Evolutionary conservation across 37 sponge, comb jelly and placozoan species (phyloP).

Genomic region (Amphimedon queenslandica): DNA sequence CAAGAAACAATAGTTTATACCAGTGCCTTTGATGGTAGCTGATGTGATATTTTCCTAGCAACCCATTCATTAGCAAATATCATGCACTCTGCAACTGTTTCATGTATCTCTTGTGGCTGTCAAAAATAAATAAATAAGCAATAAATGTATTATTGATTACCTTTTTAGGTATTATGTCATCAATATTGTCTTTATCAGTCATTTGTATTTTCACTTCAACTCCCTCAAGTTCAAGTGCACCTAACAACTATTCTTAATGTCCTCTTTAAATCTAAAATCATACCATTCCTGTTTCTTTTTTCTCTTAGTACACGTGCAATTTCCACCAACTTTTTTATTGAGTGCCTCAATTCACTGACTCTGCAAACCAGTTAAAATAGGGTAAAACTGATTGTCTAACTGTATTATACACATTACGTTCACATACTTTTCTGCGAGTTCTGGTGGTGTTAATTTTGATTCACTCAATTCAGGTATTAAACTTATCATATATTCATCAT

Average conservation of each 20-base stretch:
- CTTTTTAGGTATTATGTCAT: slow-evolving; percentile 65
- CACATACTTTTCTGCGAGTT: too few relatives aligned
- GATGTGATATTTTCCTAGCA: slow-evolving; percentile 51
- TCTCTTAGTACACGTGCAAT: slow-evolving; percentile 42
- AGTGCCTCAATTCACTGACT: slow-evolving; percentile 30
- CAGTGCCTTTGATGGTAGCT: slow-evolving; percentile 55
- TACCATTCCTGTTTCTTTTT: slow-evolving; percentile 18
- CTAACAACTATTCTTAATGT: not conserved
- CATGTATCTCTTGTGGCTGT: slow-evolving; percentile 69
- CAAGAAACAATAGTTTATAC: too few relatives aligned
- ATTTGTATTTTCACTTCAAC: slow-evolving; percentile 59
- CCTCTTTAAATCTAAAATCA: too few relatives aligned
- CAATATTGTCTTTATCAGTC: slow-evolving; percentile 33
- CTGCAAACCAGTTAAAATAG: slow-evolving; percentile 24
- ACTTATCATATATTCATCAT: not conserved
- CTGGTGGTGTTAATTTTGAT: not conserved
- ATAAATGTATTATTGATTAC: too few relatives aligned
- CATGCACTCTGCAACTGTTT: slow-evolving; percentile 78
- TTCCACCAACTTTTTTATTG: slow-evolving; percentile 21
- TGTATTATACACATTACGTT: too few relatives aligned
- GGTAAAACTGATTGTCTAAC: too few relatives aligned
- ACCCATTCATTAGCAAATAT: slow-evolving; percentile 82
- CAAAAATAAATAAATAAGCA: not conserved
- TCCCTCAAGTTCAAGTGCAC: slow-evolving; percentile 68
- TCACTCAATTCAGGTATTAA: slow-evolving; percentile 43